Base-by-base conservation (phyloP, 2,888 invertebrate genomes). In the Polyommatus icarus region DNA sequence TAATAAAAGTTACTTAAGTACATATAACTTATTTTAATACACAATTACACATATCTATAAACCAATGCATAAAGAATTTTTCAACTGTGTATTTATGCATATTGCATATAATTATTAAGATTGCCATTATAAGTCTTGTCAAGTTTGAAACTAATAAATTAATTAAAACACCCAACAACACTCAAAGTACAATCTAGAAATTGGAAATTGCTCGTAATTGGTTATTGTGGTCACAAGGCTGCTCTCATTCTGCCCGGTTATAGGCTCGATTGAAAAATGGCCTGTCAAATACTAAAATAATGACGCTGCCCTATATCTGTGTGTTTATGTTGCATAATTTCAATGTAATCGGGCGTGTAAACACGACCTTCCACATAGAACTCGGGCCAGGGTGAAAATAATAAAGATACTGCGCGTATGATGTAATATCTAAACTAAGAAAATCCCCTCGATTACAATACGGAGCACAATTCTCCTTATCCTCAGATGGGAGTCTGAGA, bases 261-360 rank as follows among this genome's bases (percentile, higher is more conserved):
- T 77, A 72, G 59, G 40, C 77, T 72, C 71, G 77, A 77, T 77
- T 77, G 77, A 72, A 77, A 77, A 77, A 77, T 77, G 77, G 59
- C 77, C 77, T 72, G 72, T 59, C 77, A 57, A 77, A 77, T 77
- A 77, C 57, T 32, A 77, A 77, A 72, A 77, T 77, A 77, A 77
- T 73, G 77, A 72, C 72, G 72, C 24, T 59, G 57, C 59, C 77
- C 77, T 77, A 57, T 57, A 72, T 72, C 18, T 32, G 50, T 12
- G 29, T 72, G 36, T 40, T 71, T 71, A 20, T 24, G 10, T 75
- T 75, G 54, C 75, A 75, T 75, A 75, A 75, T 75, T 54, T 15
- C 50, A 54, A 54, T 50, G 29, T 24, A 29, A 20, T 12, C 20
- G 54, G 0, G 18, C 18, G 36, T 18, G 75, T 75, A 54, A 75